A percentile compares a stretch with the other conserved stretches of the same genome.
phyloP scores from a whole-genome alignment of 37 sponge, comb jelly and placozoan species.

The Spongia lamella region DNA sequence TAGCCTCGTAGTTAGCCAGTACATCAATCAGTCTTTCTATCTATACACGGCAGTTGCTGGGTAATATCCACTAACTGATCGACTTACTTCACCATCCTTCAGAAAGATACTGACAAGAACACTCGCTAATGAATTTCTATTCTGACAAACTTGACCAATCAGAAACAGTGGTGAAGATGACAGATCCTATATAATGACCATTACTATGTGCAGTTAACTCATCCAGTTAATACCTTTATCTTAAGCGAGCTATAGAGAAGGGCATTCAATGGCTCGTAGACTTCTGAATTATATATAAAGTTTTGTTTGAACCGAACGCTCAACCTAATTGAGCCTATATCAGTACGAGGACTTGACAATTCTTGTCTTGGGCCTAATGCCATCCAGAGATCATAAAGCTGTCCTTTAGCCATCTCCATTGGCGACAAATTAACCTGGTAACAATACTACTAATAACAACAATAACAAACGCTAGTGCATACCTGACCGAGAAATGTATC shows the following conservation, averaged over 20 bases:
- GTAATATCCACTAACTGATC: not conserved
- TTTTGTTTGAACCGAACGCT: conserved; percentile 23
- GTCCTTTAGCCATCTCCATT: too few relatives aligned
- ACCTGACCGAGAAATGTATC: conserved; percentile 63
- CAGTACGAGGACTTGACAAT: not conserved
- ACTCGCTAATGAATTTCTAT: conserved; percentile 29
- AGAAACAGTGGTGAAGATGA: conserved; percentile 32
- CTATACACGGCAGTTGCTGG: conserved; percentile 6
- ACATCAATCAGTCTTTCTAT: conserved; percentile 20
- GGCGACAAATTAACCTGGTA: too few relatives aligned
- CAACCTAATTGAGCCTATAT: conserved; percentile 50
- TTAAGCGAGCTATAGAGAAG: conserved; percentile 19
- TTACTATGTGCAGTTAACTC: too few relatives aligned
- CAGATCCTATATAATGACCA: conserved; percentile 25
- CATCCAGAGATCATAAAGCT: conserved; percentile 36
- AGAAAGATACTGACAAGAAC: conserved; percentile 59
- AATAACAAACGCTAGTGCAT: not conserved
- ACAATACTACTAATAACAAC: too few relatives aligned
- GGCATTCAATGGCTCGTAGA: conserved; percentile 44
- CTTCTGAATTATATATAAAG: conserved; percentile 24
- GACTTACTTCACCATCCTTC: conserved; percentile 38
- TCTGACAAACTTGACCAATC: conserved; percentile 43
- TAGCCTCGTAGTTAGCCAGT: conserved; percentile 40
- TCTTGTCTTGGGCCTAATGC: conserved; percentile 27
- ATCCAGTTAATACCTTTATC: too few relatives aligned